Conservation (phyloP, 2,113 vertebrate species). For the Rhinolophus ferrumequinum region DNA sequence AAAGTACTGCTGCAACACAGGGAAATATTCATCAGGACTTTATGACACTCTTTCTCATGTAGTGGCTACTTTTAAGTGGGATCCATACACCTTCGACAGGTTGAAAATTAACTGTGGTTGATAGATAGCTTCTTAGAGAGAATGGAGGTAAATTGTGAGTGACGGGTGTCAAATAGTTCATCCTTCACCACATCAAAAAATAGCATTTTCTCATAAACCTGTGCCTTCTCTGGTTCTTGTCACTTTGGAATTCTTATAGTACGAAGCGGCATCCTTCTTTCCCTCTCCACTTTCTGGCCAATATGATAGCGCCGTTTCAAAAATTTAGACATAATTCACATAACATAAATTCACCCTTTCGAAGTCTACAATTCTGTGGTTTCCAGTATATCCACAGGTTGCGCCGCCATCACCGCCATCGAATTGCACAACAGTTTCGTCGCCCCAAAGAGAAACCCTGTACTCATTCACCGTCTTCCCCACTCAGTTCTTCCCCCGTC, state of each 20-base stretch:
- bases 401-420: background rate
- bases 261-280: background rate
- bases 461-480: fast-evolving
- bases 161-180: constrained; percentile 39
- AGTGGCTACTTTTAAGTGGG: background rate
- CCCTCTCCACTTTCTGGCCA: background rate
- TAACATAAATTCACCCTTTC: background rate
- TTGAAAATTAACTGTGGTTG: constrained; percentile 37
- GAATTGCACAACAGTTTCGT: background rate
- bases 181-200: background rate
- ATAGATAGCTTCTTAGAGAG: background rate
- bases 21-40: background rate
- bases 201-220: constrained; percentile 39
- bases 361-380: background rate
- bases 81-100: background rate
- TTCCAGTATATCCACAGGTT: background rate
- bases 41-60: background rate
- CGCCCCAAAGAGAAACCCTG: background rate
- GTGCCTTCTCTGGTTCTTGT: background rate
- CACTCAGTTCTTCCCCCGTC: background rate
- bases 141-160: background rate
- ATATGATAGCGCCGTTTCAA: background rate
- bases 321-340: background rate
- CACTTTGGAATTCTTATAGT: background rate
- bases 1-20: background rate